phyloP scores from a whole-genome alignment of 2,113 vertebrate species.

The Syngnathus scovelli region DNA sequence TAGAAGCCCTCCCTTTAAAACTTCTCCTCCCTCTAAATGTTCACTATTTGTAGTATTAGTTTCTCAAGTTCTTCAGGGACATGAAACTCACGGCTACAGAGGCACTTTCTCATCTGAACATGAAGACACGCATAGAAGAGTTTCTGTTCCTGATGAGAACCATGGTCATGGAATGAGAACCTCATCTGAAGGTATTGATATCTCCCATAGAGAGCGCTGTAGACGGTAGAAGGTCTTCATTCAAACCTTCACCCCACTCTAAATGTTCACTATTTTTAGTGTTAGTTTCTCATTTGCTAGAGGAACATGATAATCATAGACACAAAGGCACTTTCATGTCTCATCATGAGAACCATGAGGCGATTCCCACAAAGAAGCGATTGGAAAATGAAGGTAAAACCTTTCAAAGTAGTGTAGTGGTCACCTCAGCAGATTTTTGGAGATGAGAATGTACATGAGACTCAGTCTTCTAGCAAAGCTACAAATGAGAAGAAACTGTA shows the following conservation, averaged over 20 bases:
- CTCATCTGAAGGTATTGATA: neutral
- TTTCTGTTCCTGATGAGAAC: neutral
- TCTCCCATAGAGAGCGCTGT: neutral
- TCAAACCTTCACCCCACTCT: neutral
- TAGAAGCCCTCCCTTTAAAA: neutral
- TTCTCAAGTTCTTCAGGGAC: neutral
- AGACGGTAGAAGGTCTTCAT: neutral
- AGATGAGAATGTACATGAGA: neutral
- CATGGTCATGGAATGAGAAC: neutral
- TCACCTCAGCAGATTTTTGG: neutral
- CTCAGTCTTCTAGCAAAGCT: too few relatives aligned
- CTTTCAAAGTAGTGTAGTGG: neutral
- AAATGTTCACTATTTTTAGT: too few relatives aligned
- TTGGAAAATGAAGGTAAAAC: neutral
- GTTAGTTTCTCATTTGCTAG: slow-evolving; percentile 20
- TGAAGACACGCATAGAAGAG: neutral
- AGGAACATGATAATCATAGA: slow-evolving; percentile 5
- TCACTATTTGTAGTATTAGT: neutral
- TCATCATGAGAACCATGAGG: neutral
- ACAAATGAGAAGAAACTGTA: neutral
- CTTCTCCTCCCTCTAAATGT: too few relatives aligned
- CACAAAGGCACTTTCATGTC: neutral
- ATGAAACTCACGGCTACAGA: slow-evolving; percentile 2
- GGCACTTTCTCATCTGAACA: neutral
- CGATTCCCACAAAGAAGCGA: neutral